Evolutionary conservation across 30 jellyfish, hydroid and myxozoan genomes (phyloP).

Genomic region (Pseudorhiza aurosa): DNA sequence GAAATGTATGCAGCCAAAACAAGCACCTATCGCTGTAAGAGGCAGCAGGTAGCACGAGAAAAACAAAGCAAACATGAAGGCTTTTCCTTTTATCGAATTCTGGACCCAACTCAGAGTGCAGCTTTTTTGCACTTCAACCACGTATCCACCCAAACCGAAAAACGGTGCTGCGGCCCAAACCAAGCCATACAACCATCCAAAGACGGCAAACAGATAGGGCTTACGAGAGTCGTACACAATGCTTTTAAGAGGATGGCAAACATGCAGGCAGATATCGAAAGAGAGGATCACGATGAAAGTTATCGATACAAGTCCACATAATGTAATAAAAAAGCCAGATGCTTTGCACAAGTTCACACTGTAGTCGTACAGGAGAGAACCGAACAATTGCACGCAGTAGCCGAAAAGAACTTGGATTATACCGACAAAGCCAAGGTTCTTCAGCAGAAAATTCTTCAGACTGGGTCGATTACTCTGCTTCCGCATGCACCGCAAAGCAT

Average conservation of each 20-base stretch:
- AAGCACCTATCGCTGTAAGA: slow-evolving; percentile 1
- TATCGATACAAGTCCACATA: slow-evolving; percentile 43
- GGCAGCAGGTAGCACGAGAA: slow-evolving; percentile 40
- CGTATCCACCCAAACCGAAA: slow-evolving; percentile 36
- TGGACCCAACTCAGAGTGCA: slow-evolving; percentile 38
- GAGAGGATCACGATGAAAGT: slow-evolving; percentile 12
- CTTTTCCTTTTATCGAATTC: slow-evolving; percentile 11
- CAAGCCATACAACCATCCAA: slow-evolving; percentile 44
- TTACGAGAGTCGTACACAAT: background rate
- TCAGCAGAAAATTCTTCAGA: background rate
- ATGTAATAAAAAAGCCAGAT: slow-evolving; percentile 29
- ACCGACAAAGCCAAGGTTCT: slow-evolving; percentile 17
- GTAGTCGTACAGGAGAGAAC: background rate
- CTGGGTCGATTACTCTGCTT: background rate
- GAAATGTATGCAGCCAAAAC: slow-evolving; percentile 40
- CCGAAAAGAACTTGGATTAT: slow-evolving; percentile 25
- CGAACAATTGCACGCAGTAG: slow-evolving; percentile 13
- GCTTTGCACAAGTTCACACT: background rate
- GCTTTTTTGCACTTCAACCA: background rate
- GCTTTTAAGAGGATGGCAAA: slow-evolving; percentile 50
- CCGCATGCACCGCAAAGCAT: background rate
- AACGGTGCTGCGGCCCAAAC: slow-evolving; percentile 49
- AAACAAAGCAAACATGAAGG: slow-evolving; percentile 7
- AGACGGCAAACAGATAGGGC: background rate
- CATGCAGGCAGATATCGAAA: slow-evolving; percentile 23